A percentile compares a stretch with the other conserved stretches of the same genome.
Evolutionary conservation across 2,888 invertebrate genomes (phyloP).

Genomic region (Lasioglossum marginatum): DNA sequence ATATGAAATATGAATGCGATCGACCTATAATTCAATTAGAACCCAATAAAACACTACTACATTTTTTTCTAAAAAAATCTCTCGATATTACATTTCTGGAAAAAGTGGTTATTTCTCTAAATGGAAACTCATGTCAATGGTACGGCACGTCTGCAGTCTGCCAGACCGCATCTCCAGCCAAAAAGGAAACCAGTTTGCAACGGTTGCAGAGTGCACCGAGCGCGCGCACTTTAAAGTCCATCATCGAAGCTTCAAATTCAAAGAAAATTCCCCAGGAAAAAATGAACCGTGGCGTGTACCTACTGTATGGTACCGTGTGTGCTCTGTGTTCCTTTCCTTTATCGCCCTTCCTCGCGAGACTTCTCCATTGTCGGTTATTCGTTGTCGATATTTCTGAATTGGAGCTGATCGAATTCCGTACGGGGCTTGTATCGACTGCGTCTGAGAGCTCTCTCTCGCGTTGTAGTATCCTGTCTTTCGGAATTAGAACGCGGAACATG

Average conservation of each 20-base stretch:
- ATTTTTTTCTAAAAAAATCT: not conserved
- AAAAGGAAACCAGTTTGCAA: not conserved
- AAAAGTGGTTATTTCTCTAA: not conserved
- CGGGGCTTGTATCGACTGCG: not conserved
- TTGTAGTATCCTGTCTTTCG: not conserved
- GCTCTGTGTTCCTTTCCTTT: not conserved
- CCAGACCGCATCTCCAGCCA: not conserved
- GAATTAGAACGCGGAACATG: slow-evolving; percentile 12
- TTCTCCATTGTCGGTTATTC: slow-evolving; percentile 19
- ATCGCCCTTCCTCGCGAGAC: not conserved
- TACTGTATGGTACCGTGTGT: not conserved
- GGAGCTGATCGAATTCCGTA: slow-evolving; percentile 14
- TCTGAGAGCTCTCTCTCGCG: not conserved
- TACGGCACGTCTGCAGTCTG: slow-evolving; percentile 1
- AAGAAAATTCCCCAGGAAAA: not conserved
- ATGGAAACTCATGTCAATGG: not conserved
- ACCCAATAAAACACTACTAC: not conserved
- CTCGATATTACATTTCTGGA: not conserved
- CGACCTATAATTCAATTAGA: not conserved
- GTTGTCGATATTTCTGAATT: slow-evolving; percentile 15
- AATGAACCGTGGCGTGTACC: not conserved
- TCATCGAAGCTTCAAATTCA: not conserved
- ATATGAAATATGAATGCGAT: not conserved
- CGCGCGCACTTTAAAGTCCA: not conserved
- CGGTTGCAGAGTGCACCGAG: not conserved